Conservation (phyloP, 1,140 invertebrate genomes). For the Atopsyche davidsoni region DNA sequence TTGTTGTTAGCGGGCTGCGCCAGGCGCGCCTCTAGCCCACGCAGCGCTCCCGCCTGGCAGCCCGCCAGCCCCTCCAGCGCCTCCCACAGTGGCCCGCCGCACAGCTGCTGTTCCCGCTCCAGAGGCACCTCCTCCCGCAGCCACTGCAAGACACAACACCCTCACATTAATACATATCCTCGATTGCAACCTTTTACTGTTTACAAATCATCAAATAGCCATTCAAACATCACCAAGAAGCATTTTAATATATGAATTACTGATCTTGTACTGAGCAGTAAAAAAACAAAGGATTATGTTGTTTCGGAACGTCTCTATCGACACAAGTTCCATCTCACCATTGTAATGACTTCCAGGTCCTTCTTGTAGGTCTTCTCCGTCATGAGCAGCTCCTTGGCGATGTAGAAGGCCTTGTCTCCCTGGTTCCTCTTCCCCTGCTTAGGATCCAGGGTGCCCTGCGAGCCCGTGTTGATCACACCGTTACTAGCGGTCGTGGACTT, state of each 20-base stretch:
- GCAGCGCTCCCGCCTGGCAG: slow-evolving; percentile 58
- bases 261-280: too few relatives aligned
- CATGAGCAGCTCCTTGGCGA: slow-evolving; percentile 92
- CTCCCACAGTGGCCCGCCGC: slow-evolving; percentile 49
- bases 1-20: slow-evolving; percentile 53
- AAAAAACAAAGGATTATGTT: too few relatives aligned
- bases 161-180: too few relatives aligned
- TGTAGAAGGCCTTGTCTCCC: slow-evolving; percentile 81
- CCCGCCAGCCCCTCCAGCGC: slow-evolving; percentile 61
- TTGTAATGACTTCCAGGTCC: slow-evolving; percentile 86
- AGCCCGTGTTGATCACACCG: slow-evolving; percentile 15
- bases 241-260: too few relatives aligned
- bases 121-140: slow-evolving; percentile 61
- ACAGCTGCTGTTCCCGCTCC: slow-evolving; percentile 51
- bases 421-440: slow-evolving; percentile 54
- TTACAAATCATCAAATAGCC: too few relatives aligned
- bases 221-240: too few relatives aligned
- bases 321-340: slow-evolving; percentile 50
- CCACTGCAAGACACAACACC: slow-evolving; percentile 54
- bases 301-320: too few relatives aligned
- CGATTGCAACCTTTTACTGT: too few relatives aligned
- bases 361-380: slow-evolving; percentile 94
- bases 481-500: slow-evolving; percentile 16
- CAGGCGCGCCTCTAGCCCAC: slow-evolving; percentile 63
- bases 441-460: slow-evolving; percentile 24